Evolutionary conservation across 1,140 invertebrate genomes (phyloP).

Genomic region (Magallana angulata): DNA sequence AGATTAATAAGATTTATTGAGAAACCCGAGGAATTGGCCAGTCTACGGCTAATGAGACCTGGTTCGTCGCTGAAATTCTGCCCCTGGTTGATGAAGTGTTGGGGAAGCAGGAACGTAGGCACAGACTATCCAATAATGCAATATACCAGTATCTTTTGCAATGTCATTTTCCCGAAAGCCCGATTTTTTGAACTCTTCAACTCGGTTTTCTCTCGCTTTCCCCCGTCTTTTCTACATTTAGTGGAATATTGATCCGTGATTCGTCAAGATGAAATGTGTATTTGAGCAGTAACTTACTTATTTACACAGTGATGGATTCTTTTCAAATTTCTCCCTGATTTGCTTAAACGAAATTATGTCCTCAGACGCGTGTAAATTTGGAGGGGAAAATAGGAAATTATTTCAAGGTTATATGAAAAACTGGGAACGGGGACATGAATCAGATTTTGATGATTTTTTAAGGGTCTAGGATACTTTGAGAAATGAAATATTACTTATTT

Average conservation of each 20-base stretch:
- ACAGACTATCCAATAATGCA: neutral
- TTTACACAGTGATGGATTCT: slow-evolving; percentile 21
- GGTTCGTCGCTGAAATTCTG: neutral
- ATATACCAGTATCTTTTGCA: slow-evolving; percentile 25
- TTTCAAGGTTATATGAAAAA: too few species aligned
- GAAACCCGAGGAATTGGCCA: slow-evolving; percentile 14
- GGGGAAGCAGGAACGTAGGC: neutral
- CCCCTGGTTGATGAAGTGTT: slow-evolving; percentile 22
- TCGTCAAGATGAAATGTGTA: slow-evolving; percentile 14
- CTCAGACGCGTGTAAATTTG: neutral
- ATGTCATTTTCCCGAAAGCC: slow-evolving; percentile 1
- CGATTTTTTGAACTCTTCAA: slow-evolving; percentile 36
- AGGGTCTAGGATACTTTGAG: too few species aligned
- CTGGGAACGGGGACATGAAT: too few species aligned
- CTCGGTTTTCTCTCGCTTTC: neutral
- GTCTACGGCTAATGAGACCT: neutral
- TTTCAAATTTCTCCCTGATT: slow-evolving; percentile 6
- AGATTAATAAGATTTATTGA: slow-evolving; percentile 37
- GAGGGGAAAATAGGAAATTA: too few species aligned
- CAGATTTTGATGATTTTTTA: too few species aligned
- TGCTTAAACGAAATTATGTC: slow-evolving; percentile 9
- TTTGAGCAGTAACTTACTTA: slow-evolving; percentile 34
- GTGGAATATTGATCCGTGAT: slow-evolving; percentile 11
- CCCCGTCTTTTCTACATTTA: slow-evolving; percentile 1
- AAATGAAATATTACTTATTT: too few species aligned